Base-by-base conservation (phyloP, 1,140 invertebrate species). In the Ceratina calcarata region DNA sequence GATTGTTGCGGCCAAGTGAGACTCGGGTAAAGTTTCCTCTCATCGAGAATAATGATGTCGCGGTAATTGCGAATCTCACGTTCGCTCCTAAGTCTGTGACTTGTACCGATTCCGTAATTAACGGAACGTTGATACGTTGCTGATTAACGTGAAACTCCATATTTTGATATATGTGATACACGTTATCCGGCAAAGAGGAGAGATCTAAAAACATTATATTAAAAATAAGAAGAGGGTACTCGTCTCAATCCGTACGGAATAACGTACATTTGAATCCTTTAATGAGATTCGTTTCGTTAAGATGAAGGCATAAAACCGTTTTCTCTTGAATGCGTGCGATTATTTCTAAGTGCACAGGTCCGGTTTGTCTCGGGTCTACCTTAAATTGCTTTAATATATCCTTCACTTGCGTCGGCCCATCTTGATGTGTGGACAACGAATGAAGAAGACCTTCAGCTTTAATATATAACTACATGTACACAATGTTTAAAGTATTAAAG, bases 301-400 rank as follows among this genome's bases (percentile, higher is more conserved):
- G 89, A 82, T 94, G 93, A 77, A 94, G 91, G n/a, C 94, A 94
- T 6, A 94, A 87, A 49, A 95, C 93, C 24, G 94, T 93, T 85
- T 94, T 94, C 64, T 93, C 93, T 87, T 95, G 94, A 87, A 94
- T 91, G 84, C 94, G 93, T 18, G 94, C 86, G 68, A 95, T 94
- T 37, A 95, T 89, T 87, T 95, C 94, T 37, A 95, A 87, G 79
- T 95, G 94, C 13, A 94, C 86, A 24, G 93, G 90, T 68, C 93
- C 93, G 0, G 86, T 89, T 15, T 82, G 76, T 57, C 92, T 89
- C 37, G 92, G 83, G n/a, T 94, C 92, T 22, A 94, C 90, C 78
- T 94, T 94, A 58, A 94, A 93, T 84, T 92, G 85, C 37, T 93
- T 91, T 20, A 94, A 83, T 73, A 94, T 90, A 22, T 94, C 90